Conservation (phyloP, 2,888 invertebrate species). For the Scaptomyza cyrtandrae region DNA sequence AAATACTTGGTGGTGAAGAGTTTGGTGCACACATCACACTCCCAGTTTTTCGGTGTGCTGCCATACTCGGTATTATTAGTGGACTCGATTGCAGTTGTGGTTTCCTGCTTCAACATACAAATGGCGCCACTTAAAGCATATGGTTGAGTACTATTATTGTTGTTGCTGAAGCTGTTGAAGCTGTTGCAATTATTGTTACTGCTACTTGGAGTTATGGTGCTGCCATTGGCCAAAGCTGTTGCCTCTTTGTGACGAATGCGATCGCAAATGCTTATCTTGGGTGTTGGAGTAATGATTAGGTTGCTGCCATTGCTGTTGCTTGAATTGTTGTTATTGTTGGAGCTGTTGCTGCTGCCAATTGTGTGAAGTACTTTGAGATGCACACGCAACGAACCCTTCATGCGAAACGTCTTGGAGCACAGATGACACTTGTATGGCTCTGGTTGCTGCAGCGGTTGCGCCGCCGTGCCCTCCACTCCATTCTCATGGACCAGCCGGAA, state of each 20-base stretch:
- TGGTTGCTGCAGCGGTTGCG: constrained; percentile 50
- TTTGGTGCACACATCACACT: constrained; percentile 93
- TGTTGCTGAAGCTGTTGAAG: constrained; percentile 1
- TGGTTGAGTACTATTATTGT: constrained; percentile 41
- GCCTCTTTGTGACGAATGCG: constrained; percentile 79
- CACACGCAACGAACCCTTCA: constrained; percentile 92
- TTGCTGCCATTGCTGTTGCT: constrained; percentile 31
- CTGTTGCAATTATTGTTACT: constrained; percentile 6
- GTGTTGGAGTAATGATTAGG: constrained; percentile 49
- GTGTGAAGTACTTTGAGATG: constrained; percentile 92
- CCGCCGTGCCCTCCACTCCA: constrained; percentile 25
- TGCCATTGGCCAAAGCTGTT: constrained; percentile 27
- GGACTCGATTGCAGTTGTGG: constrained; percentile 12
- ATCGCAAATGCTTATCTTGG: constrained; percentile 81
- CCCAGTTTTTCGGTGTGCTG: constrained; percentile 91
- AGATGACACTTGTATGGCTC: constrained; percentile 87
- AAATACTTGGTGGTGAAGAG: constrained; percentile 95
- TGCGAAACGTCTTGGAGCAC: constrained; percentile 92
- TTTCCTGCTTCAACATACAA: constrained; percentile 66
- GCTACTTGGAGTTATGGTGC: not conserved
- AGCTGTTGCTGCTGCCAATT: constrained; percentile 55
- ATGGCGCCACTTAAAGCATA: constrained; percentile 69
- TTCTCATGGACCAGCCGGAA: constrained; percentile 88
- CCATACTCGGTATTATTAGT: constrained; percentile 36
- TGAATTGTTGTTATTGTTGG: constrained; percentile 28